A percentile compares a stretch with the other conserved stretches of the same genome.
Conservation (phyloP, 2,113 vertebrate genomes). For the Grammomys surdaster region DNA sequence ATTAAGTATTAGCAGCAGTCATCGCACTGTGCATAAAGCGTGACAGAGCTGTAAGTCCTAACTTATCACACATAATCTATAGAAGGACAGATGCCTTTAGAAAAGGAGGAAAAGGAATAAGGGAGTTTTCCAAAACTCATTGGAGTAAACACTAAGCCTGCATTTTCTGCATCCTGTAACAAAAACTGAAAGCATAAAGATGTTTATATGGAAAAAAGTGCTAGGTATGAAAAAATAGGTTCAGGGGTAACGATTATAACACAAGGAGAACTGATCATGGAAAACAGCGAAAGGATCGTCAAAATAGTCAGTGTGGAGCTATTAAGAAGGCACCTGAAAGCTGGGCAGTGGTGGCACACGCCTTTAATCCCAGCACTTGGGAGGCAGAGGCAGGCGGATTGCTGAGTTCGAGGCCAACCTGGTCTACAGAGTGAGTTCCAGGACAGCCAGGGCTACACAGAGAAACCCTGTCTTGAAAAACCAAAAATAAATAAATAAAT, state of each 20-base stretch:
- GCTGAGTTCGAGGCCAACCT: too few species aligned
- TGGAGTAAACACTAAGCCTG: background rate
- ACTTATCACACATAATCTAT: background rate
- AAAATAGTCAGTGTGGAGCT: background rate
- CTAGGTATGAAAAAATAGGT: background rate
- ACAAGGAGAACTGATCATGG: background rate
- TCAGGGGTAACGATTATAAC: background rate
- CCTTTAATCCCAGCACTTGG: too few species aligned
- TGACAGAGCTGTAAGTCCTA: background rate
- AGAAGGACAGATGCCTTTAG: background rate
- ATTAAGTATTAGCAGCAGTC: background rate
- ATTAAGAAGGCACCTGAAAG: background rate
- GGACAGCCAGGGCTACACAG: too few species aligned
- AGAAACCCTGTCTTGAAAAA: too few species aligned
- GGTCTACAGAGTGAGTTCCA: too few species aligned
- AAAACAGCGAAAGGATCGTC: background rate
- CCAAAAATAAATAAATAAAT: too few species aligned
- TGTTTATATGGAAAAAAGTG: conserved; percentile 24
- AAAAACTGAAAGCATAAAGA: background rate
- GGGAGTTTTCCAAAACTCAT: background rate
- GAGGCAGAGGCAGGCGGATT: too few species aligned
- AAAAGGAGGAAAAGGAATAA: background rate
- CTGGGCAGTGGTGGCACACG: too few species aligned
- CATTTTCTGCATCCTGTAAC: conserved; percentile 1
- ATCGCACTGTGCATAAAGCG: background rate